Conservation (phyloP, 2,797 vertebrate species). For the Artibeus jamaicensis region DNA sequence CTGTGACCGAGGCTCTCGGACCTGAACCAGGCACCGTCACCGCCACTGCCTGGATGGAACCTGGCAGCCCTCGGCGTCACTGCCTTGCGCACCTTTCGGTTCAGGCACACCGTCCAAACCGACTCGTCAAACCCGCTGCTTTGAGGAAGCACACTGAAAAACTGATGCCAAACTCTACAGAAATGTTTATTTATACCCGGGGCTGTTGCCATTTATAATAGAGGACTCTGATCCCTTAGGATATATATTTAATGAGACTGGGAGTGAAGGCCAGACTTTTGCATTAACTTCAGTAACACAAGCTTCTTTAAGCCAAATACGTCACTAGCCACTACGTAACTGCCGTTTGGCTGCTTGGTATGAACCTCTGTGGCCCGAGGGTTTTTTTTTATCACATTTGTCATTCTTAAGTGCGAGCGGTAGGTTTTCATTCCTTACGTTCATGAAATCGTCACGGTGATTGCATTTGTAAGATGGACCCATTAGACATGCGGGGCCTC, state of each 20-base stretch:
- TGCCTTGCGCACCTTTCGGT: conserved; percentile 32
- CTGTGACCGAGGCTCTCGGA: conserved; percentile 83
- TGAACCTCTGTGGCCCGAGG: conserved; percentile 39
- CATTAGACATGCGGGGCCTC: not conserved
- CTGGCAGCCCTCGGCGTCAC: not conserved
- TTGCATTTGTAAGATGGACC: rapidly evolving
- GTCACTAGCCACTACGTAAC: conserved; percentile 47
- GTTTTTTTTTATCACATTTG: conserved; percentile 45
- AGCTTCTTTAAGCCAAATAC: conserved; percentile 80
- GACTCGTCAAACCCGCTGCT: conserved; percentile 55
- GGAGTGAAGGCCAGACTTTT: conserved; percentile 62
- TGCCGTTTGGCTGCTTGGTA: conserved; percentile 70
- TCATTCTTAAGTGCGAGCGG: not conserved
- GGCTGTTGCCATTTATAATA: conserved; percentile 63
- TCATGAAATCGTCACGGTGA: conserved; percentile 20
- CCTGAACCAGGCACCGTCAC: not conserved
- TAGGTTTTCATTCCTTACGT: conserved; percentile 46
- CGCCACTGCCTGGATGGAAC: conserved; percentile 13
- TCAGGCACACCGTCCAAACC: not conserved
- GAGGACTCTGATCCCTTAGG: conserved; percentile 58
- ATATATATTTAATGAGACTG: conserved; percentile 73
- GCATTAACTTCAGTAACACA: conserved; percentile 78
- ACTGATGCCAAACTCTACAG: conserved; percentile 67
- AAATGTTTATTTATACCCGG: conserved; percentile 59
- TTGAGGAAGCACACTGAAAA: conserved; percentile 63